Evolutionary conservation across 37 sponge, comb jelly and placozoan genomes (phyloP).

Genomic region (Ephydatia muelleri): DNA sequence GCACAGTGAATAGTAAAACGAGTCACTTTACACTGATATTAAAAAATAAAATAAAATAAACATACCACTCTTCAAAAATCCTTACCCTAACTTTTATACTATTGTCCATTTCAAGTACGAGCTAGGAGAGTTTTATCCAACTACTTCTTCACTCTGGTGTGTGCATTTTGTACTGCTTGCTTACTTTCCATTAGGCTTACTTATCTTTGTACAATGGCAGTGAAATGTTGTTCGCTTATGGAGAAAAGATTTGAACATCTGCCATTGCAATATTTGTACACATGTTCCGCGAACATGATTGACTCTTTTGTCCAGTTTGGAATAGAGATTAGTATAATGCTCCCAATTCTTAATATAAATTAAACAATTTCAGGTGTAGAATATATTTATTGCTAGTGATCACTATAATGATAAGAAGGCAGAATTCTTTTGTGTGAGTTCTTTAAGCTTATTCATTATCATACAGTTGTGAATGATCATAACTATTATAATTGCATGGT

Average conservation of each 20-base stretch:
- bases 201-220: background rate
- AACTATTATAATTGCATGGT: background rate
- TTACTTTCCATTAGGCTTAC: background rate
- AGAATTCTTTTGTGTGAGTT: background rate
- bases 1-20: background rate
- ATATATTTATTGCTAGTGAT: conserved; percentile 1
- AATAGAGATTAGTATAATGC: no score
- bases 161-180: conserved; percentile 1
- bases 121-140: conserved; percentile 1
- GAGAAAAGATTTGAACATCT: background rate
- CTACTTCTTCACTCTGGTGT: background rate
- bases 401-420: background rate
- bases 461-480: background rate
- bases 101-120: background rate
- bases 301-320: background rate
- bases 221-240: background rate
- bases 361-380: background rate
- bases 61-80: background rate
- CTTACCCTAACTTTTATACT: background rate
- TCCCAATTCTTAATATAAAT: no score
- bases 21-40: conserved; percentile 1
- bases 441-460: background rate
- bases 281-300: background rate
- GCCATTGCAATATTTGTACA: background rate
- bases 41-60: no score